Evolutionary conservation across 2,113 vertebrate genomes (phyloP).

Genomic region (Danio rerio): DNA sequence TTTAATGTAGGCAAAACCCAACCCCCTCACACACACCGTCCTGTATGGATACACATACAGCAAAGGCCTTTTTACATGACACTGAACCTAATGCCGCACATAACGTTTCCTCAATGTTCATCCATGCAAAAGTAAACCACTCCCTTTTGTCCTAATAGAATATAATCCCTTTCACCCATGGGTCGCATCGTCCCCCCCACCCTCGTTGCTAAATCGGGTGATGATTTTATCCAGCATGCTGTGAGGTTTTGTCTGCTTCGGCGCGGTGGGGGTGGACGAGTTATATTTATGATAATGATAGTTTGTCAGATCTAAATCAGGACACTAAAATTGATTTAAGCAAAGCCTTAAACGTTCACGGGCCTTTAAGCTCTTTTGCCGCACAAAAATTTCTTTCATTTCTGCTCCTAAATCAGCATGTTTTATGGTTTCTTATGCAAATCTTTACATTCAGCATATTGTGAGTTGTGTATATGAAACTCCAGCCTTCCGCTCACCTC

Average conservation of each 20-base stretch:
- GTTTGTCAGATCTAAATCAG: conserved; percentile 39
- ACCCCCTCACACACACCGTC: neutral
- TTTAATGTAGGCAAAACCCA: neutral
- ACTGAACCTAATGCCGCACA: conserved; percentile 3
- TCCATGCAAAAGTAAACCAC: conserved; percentile 24
- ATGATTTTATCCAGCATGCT: conserved; percentile 37
- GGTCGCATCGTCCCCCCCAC: neutral
- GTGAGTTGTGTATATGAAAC: neutral
- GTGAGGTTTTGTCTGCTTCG: conserved; percentile 24
- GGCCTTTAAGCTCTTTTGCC: conserved; percentile 21
- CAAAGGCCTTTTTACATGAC: conserved; percentile 13
- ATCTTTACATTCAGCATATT: neutral
- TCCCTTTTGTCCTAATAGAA: conserved; percentile 43
- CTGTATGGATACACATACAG: neutral
- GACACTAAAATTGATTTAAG: conserved; percentile 36
- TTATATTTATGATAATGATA: conserved; percentile 46
- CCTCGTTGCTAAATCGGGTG: conserved; percentile 21
- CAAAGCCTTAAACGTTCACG: conserved; percentile 27
- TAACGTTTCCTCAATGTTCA: conserved; percentile 20
- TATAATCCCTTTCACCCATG: conserved; percentile 46
- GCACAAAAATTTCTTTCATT: neutral
- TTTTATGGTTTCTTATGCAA: neutral
- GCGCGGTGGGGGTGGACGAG: neutral
- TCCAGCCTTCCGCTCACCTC: neutral
- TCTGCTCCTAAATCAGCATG: neutral